Evolutionary conservation across 2,797 vertebrate genomes (phyloP), one percentile per base, ranked within the genome.

Genomic region (Salarias fasciatus): DNA sequence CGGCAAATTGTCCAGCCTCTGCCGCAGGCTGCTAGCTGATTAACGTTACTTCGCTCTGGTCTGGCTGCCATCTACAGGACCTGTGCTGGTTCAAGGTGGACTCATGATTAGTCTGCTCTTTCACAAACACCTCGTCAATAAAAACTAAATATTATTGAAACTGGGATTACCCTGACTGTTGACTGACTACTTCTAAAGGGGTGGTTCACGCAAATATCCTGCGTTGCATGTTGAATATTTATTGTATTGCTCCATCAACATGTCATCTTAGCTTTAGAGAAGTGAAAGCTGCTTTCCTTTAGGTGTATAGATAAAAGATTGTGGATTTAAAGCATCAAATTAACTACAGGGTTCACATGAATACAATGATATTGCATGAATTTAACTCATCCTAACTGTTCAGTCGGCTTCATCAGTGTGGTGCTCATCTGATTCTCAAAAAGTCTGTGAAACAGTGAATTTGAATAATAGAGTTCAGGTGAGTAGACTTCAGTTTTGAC

Each of bases 51-150:
- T 68, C 29, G 31, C 69, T 79, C 57, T 77, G 64, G 62, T 70
- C 61, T 59, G 62, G 60, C 63, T 62, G 11, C 68, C 58, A 66
- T 59, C 42, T 33, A 37, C 55, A 66, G 13, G 59, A 29, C 64
- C 50, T 69, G 56, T 60, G 51, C 50, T 51, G 48, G 56, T 53
- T 72, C 29, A 40, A 28, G 13, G 24, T 48, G 42, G 72, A 65
- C 13, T 72, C 45, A 14, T 56, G 11, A 48, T 18, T 30, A 46
- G 49, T 72, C 54, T 72, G 43, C 51, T 61, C 51, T 70, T 60
- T 76, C 51, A 65, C 60, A 67, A 41, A 73, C 53, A 1, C 54
- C 44, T 58, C 29, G 58, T 45, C 3, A 83, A 82, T 82, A 81
- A 82, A 83, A 67, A 51, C 4, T 24, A 50, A 48, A 57, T 44